Percentiles rank a stretch among this genome's conserved stretches.
These are phyloP conservation scores for Pteromalus puparum DNA, from an alignment of 1,140 invertebrate genomes.

Conservation along the genomic window DNA sequence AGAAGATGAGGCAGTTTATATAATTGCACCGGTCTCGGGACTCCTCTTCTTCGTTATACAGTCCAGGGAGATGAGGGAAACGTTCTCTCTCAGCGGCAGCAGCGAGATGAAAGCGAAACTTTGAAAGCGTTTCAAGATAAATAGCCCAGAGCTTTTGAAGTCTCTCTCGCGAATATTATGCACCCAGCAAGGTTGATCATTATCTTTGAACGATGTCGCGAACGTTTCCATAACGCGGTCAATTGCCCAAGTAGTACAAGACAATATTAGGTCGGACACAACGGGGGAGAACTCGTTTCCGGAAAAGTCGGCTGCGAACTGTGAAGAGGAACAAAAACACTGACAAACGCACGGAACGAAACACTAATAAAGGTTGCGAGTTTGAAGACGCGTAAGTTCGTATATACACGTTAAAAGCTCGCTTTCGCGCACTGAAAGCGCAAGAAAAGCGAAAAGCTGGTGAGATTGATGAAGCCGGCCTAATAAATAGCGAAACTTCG, in stretches of 20 bases:
- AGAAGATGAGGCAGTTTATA: background rate
- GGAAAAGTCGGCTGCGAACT: background rate
- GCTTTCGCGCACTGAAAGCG: background rate
- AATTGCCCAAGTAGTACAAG: background rate
- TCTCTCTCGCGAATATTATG: background rate
- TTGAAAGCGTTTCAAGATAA: background rate
- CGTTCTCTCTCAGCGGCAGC: background rate
- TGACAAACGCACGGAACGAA: background rate
- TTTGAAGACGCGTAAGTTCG: background rate
- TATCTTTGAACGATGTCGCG: background rate
- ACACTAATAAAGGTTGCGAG: background rate
- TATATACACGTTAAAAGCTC: background rate
- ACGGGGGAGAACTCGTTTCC: background rate
- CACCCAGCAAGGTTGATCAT: background rate
- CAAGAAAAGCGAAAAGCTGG: background rate
- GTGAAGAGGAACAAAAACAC: background rate
- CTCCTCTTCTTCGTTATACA: background rate
- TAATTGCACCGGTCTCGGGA: background rate
- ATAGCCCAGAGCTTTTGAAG: background rate
- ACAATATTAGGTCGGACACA: background rate
- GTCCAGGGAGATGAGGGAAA: background rate
- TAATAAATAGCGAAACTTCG: background rate
- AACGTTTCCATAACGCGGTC: background rate
- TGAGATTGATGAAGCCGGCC: background rate
- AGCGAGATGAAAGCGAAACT: background rate